Evolutionary conservation across 1,140 invertebrate genomes (phyloP).

Genomic region (Cardiocondyla obscurior): DNA sequence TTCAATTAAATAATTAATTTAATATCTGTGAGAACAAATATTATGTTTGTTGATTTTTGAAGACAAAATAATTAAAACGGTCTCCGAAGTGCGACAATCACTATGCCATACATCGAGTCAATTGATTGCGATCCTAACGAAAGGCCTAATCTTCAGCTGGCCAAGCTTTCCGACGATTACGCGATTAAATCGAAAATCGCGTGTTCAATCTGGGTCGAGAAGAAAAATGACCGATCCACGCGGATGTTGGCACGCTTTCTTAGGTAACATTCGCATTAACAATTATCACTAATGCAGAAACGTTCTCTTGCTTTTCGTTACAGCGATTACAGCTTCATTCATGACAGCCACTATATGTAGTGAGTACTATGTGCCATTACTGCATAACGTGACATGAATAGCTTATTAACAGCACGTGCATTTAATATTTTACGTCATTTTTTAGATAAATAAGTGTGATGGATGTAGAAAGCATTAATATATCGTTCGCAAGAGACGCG

Average conservation of each 20-base stretch:
- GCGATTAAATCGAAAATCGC: slow-evolving; percentile 61
- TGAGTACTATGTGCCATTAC: slow-evolving; percentile 78
- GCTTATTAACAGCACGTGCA: slow-evolving; percentile 1
- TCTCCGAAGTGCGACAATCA: slow-evolving; percentile 11
- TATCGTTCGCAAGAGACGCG: not conserved
- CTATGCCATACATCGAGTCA: slow-evolving; percentile 39
- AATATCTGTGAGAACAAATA: not conserved
- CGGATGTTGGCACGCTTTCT: slow-evolving; percentile 71
- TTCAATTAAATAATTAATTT: not conserved
- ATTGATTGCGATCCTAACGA: not conserved
- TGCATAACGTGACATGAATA: slow-evolving; percentile 62
- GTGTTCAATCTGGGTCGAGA: slow-evolving; percentile 67
- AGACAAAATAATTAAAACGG: not conserved
- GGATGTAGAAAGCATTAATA: not conserved
- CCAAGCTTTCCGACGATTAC: slow-evolving; percentile 47
- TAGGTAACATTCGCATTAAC: slow-evolving; percentile 67
- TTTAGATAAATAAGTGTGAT: not conserved
- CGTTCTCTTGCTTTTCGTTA: slow-evolving; percentile 67
- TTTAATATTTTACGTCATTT: not conserved
- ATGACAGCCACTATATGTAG: slow-evolving; percentile 84
- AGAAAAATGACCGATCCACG: slow-evolving; percentile 47
- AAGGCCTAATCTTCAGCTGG: not conserved
- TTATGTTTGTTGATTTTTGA: not conserved
- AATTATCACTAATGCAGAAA: slow-evolving; percentile 15
- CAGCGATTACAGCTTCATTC: slow-evolving; percentile 84